Evolutionary conservation across 2,888 invertebrate species (phyloP).

Genomic region (Pseudeuparius sepicola): DNA sequence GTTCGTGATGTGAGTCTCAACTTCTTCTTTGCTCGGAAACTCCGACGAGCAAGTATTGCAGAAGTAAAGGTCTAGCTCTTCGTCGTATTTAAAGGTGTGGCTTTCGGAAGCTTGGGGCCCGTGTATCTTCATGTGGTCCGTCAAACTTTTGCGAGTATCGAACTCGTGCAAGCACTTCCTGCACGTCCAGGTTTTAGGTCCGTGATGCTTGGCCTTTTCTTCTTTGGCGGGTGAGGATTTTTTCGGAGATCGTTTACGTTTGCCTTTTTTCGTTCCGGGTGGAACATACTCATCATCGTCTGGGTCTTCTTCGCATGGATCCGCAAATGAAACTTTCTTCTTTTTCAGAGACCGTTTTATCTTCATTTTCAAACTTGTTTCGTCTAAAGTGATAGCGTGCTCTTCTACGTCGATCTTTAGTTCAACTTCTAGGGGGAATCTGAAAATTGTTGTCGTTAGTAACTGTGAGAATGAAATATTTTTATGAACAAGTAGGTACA

Average conservation of each 20-base stretch:
- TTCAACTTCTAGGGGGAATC: too few relatives aligned
- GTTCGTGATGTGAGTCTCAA: constrained; percentile 28
- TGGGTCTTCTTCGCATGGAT: constrained; percentile 16
- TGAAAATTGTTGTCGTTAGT: too few relatives aligned
- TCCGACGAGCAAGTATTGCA: constrained; percentile 31
- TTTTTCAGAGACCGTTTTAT: too few relatives aligned
- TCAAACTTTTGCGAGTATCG: constrained; percentile 23
- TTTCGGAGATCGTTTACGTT: constrained; percentile 12
- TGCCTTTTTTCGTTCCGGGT: constrained; percentile 20
- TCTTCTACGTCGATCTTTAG: too few relatives aligned
- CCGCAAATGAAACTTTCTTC: too few relatives aligned
- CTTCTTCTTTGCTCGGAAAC: constrained; percentile 28
- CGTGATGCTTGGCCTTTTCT: constrained; percentile 15
- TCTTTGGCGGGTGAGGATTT: constrained; percentile 3
- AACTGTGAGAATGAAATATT: too few relatives aligned
- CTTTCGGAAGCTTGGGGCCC: constrained; percentile 20
- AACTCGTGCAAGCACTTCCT: constrained; percentile 28
- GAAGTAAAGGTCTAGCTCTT: constrained; percentile 27
- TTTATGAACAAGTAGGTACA: too few relatives aligned
- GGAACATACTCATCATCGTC: constrained; percentile 22
- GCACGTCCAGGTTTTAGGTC: constrained; percentile 28
- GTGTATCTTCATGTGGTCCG: constrained; percentile 28
- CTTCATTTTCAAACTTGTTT: too few relatives aligned
- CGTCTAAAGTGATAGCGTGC: too few relatives aligned
- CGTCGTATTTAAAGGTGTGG: constrained; percentile 30